These are phyloP conservation scores for Progne subis DNA, from an alignment of 2,113 vertebrate species.

Conservation along the genomic window DNA sequence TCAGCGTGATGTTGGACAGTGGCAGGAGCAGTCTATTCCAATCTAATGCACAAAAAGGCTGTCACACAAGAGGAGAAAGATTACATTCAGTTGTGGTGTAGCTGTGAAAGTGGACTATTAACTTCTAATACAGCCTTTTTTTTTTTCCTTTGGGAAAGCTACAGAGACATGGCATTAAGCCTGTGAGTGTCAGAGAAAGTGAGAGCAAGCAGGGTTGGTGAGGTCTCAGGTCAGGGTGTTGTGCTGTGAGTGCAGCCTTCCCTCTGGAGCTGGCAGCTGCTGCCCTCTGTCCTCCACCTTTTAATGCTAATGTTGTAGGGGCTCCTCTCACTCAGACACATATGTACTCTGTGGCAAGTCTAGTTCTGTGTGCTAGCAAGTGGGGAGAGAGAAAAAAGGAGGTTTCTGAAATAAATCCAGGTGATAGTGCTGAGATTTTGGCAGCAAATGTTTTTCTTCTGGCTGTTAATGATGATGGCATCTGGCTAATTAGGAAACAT, in stretches of 20 bases:
- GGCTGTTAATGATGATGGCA: background rate
- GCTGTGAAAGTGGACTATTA: conserved; percentile 41
- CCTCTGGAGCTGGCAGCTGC: background rate
- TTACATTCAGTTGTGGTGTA: background rate
- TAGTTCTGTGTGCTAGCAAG: background rate
- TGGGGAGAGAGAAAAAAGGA: background rate
- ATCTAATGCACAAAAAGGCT: conserved; percentile 22
- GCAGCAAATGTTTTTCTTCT: background rate
- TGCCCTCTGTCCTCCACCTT: background rate
- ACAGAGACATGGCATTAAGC: background rate
- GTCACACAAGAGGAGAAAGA: conserved; percentile 37
- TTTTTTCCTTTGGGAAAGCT: background rate
- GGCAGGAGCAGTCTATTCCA: background rate
- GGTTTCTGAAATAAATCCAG: background rate
- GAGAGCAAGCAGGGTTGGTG: background rate
- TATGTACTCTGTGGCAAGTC: background rate
- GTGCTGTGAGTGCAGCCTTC: background rate
- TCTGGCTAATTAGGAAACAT: background rate
- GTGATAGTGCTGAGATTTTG: background rate
- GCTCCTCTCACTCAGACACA: fast-evolving
- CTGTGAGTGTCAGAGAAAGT: background rate
- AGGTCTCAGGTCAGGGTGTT: background rate
- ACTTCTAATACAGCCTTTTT: conserved; percentile 14
- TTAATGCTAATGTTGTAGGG: background rate
- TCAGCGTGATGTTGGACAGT: background rate